phyloP scores from a whole-genome alignment of 2,888 invertebrate genomes.

The Caenorhabditis doughertyi region DNA sequence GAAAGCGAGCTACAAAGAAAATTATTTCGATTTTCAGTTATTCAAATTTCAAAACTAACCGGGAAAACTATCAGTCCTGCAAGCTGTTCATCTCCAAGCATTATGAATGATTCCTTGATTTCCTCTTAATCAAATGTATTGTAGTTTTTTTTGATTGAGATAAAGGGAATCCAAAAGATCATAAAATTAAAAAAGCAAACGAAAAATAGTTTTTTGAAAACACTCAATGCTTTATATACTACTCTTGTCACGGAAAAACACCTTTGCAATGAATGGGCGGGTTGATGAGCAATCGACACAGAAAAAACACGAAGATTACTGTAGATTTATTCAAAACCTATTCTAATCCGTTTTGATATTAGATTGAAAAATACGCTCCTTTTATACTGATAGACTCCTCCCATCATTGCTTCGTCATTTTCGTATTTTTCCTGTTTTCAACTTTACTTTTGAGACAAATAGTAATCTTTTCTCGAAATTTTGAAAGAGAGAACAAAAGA shows the following conservation, averaged over 20 bases:
- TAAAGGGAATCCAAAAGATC: not conserved
- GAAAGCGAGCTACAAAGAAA: constrained; percentile 60
- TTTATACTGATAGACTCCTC: not conserved
- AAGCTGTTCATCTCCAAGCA: constrained; percentile 31
- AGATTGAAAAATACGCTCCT: not conserved
- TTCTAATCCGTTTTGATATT: constrained; percentile 9
- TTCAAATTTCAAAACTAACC: constrained; percentile 5
- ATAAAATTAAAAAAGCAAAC: not conserved
- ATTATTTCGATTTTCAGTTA: no score
- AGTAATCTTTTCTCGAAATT: constrained; percentile 20
- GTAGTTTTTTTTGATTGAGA: not conserved
- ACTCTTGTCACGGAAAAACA: not conserved
- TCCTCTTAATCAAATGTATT: not conserved
- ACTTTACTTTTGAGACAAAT: not conserved
- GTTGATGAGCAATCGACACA: constrained; percentile 1
- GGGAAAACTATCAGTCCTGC: constrained; percentile 49
- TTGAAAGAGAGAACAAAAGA: constrained; percentile 4
- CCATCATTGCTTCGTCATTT: not conserved
- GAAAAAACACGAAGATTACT: constrained; percentile 22
- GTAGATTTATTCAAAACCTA: constrained; percentile 4
- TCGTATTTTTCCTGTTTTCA: not conserved
- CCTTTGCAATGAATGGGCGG: constrained; percentile 15
- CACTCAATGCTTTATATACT: not conserved
- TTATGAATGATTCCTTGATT: not conserved
- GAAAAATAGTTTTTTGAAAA: not conserved